Base-by-base conservation (phyloP, 1,140 invertebrate genomes). In the Leptinotarsa texana region DNA sequence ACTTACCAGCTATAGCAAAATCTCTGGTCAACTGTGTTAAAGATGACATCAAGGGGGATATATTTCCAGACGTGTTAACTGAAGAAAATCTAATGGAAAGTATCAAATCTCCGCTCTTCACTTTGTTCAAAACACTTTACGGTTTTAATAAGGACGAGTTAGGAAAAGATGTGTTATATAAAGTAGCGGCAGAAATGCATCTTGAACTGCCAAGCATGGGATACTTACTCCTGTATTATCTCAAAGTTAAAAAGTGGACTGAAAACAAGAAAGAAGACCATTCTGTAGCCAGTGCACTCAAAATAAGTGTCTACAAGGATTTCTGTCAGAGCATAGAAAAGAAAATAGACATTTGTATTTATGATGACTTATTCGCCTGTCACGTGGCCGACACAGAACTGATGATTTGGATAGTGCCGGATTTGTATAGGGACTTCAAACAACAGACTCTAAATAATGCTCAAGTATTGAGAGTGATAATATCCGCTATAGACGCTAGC, bases 371-470 rank as follows among this genome's bases (percentile, higher is more conserved):
- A 77, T 92, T 92, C 86, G 90, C 93, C 84, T 96, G 96, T 83
- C 95, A 96, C 85, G 93, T 96, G 83, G 92, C 93, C 85, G 96
- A 96, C 88, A 91, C 95, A 24, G 89, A 92, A 79, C 89, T 97
- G 81, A 91, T 98, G 82, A 93, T 95, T 80, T 98, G 93, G 89
- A 87, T 99, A 68, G 90, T 98, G 84, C 95, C 96, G 62, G 95
- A 97, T 83, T 89, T 98, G 65, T 99, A 96, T 84, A 92, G 91
- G 83, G 94, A 95, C 86, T 98, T 97, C 86, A 93, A 95, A 82
- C 92, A 92, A 77, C 91, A 95, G 80, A 91, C 93, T 13, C 88
- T 96, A 69, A 96, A 96, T 76, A 95, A 97, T 85, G 90, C 92
- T 72, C 92, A 95, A 79, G 87, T 98, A 65, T 85, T 98, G 77